These are phyloP conservation scores for Ornithorhynchus anatinus DNA, from an alignment of 2,113 vertebrate species.

Conservation along the genomic window DNA sequence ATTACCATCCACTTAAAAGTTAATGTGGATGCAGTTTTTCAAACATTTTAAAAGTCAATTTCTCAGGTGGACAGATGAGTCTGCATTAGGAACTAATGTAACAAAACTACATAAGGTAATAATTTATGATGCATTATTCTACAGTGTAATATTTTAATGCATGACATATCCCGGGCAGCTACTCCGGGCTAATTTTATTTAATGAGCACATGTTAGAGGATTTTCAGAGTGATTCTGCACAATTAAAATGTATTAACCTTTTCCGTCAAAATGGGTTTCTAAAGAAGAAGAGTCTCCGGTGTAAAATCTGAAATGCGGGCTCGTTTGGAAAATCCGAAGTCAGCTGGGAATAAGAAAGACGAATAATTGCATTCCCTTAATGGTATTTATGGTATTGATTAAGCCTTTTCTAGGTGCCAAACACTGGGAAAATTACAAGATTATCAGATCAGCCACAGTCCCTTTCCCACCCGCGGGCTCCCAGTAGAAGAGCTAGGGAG, in stretches of 20 bases:
- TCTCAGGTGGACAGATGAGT: neutral
- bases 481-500: too few species aligned
- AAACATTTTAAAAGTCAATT: neutral
- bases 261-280: constrained; percentile 6
- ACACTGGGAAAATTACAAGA: too few species aligned
- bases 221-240: constrained; percentile 21
- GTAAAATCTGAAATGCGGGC: neutral
- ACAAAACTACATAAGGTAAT: constrained; percentile 7
- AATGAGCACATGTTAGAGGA: constrained; percentile 29
- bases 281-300: constrained; percentile 1
- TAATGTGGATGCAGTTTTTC: neutral
- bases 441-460: too few species aligned
- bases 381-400: too few species aligned
- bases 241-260: constrained; percentile 34
- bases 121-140: neutral
- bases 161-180: constrained; percentile 23
- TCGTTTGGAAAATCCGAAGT: neutral
- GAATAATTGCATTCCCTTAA: too few species aligned
- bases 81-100: constrained; percentile 19
- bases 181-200: constrained; percentile 23
- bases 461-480: too few species aligned
- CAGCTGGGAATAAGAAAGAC: neutral
- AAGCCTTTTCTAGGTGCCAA: too few species aligned
- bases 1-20: neutral
- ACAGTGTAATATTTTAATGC: constrained; percentile 19